Conservation (phyloP, 2,888 invertebrate genomes). For the Drosophila diplacantha region DNA sequence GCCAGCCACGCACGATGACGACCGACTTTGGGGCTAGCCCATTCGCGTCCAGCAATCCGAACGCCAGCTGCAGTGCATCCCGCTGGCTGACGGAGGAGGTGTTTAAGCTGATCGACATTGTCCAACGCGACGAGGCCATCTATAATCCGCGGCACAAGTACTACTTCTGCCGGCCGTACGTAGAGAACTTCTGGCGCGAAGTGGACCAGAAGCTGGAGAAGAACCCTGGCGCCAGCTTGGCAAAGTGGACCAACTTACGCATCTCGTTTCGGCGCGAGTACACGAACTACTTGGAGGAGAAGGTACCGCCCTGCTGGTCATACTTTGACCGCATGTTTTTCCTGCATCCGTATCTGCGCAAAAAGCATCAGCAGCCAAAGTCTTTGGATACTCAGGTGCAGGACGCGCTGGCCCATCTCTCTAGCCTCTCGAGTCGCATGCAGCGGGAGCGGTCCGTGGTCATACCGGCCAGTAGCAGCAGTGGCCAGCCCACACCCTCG, state of each 20-base stretch:
- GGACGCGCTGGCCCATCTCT: conserved; percentile 75
- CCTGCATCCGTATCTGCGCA: conserved; percentile 75
- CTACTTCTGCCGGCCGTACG: conserved; percentile 76
- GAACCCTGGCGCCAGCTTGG: conserved; percentile 75
- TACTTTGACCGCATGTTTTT: conserved; percentile 77
- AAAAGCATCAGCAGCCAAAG: conserved; percentile 74
- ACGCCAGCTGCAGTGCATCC: conserved; percentile 57
- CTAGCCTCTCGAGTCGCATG: conserved; percentile 69
- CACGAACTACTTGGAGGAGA: conserved; percentile 74
- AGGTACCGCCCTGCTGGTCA: conserved; percentile 75
- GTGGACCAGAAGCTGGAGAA: conserved; percentile 75
- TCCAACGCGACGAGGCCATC: conserved; percentile 75
- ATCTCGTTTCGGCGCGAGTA: conserved; percentile 77
- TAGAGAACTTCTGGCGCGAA: conserved; percentile 77
- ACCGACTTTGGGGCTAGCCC: conserved; percentile 52
- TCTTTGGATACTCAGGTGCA: conserved; percentile 75
- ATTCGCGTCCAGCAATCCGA: conserved; percentile 52
- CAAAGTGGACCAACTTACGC: conserved; percentile 76
- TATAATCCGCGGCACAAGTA: conserved; percentile 77
- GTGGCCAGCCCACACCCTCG: conserved; percentile 38
- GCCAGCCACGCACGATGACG: conserved; percentile 42
- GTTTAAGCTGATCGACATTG: conserved; percentile 75
- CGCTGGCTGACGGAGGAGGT: conserved; percentile 76
- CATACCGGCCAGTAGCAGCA: conserved; percentile 37
- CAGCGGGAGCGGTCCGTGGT: conserved; percentile 68